Base-by-base conservation (phyloP, 2,797 vertebrate species). In the Enteromius paludinosus region DNA sequence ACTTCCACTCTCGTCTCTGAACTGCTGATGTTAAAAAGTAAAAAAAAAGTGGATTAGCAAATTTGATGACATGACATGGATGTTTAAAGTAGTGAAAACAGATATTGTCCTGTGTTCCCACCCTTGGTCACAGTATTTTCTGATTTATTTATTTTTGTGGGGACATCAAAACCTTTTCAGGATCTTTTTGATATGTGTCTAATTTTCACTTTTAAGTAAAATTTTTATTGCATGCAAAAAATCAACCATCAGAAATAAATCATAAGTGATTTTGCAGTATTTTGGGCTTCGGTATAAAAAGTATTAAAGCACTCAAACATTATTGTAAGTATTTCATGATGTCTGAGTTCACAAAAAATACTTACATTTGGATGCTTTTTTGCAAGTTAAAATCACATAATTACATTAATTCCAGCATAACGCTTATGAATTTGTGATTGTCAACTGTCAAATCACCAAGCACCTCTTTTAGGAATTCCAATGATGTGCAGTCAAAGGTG, bases 31-130 rank as follows among this genome's bases (percentile, higher is more conserved):
- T 45, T 74, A 45, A 14, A 23, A 5, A 56, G 74, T 75, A 76
- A 62, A 78, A 23, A 49, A 14, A 33, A 33, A n/a, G 3, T 18
- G 5, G 59, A 85, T 88, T 62, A 82, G 74, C 15, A 64, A 64
- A 82, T 82, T 28, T 78, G 49, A 79, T 79, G 49, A 85, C 43
- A 52, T 54, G 47, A 87, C 47, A 52, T 61, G 52, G 23, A 71
- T 85, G 69, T 49, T 77, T 71, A 81, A 23, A 83, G 54, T 20
- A 75, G 23, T 52, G 38, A 70, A 86, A 80, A 84, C 65, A 38
- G 14, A 69, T 54, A 2, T 52, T 79, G 8, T 72, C 15, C 18
- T 5, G 14, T 28, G 17, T 25, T 59, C 18, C 41, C n/a, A 79
- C 74, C n/a, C 56, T 62, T 77, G 59, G 18, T 12, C 38, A 61